A percentile compares a stretch with the other conserved stretches of the same genome.
Evolutionary conservation across 2,888 invertebrate species (phyloP).

Genomic region (Corythucha ciliata): DNA sequence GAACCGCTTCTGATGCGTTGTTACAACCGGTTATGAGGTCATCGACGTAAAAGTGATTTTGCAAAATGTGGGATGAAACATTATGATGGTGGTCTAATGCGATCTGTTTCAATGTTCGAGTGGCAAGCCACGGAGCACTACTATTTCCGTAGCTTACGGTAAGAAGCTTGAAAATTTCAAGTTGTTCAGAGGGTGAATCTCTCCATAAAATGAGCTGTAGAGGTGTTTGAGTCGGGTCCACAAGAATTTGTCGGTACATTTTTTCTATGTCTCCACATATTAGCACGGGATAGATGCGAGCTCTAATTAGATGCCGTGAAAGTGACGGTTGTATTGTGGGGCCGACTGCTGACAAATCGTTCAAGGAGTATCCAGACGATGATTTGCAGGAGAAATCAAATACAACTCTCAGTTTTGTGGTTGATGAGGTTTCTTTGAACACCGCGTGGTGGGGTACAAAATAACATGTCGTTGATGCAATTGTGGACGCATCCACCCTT

Average conservation of each 20-base stretch:
- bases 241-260: constrained; percentile 35
- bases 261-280: constrained; percentile 35
- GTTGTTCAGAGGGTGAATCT: constrained; percentile 21
- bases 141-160: constrained; percentile 36
- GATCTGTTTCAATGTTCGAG: constrained; percentile 16
- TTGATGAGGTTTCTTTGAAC: constrained; percentile 31
- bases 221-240: constrained; percentile 27
- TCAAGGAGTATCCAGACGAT: constrained; percentile 28
- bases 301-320: constrained; percentile 20
- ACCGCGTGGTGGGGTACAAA: constrained; percentile 39
- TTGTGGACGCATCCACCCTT: constrained; percentile 7
- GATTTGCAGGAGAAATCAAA: constrained; percentile 36
- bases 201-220: constrained; percentile 35
- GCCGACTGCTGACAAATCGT: constrained; percentile 24
- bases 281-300: constrained; percentile 19
- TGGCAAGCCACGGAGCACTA: constrained; percentile 25
- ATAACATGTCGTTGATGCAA: constrained; percentile 7
- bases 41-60: too few relatives aligned
- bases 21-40: too few relatives aligned
- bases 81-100: too few relatives aligned
- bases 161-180: constrained; percentile 28
- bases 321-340: constrained; percentile 27
- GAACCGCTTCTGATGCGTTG: too few relatives aligned
- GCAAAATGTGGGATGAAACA: too few relatives aligned
- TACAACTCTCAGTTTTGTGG: constrained; percentile 37